A percentile compares a stretch with the other conserved stretches of the same genome.
These are phyloP conservation scores for Perccottus glenii DNA, from an alignment of 2,113 vertebrate species.

Conservation along the genomic window DNA sequence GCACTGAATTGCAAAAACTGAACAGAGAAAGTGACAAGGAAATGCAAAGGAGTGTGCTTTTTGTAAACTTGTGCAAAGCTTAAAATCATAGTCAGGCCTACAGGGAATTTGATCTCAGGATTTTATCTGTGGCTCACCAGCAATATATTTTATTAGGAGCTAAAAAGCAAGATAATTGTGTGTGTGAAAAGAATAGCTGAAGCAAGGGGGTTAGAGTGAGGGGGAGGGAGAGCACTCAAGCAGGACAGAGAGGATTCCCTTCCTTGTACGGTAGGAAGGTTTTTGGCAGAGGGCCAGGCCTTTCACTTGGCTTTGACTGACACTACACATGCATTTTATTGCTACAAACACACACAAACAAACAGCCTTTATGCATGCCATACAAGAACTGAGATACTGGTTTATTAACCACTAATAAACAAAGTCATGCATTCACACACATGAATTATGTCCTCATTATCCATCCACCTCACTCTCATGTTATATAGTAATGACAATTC, in stretches of 20 bases:
- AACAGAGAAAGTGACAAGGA: background rate
- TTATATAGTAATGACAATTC: too few relatives aligned
- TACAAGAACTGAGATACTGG: background rate
- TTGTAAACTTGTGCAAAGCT: background rate
- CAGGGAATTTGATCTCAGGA: background rate
- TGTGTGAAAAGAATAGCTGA: slow-evolving; percentile 1
- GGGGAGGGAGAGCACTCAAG: slow-evolving; percentile 24
- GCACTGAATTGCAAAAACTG: slow-evolving; percentile 3
- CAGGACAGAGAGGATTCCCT: slow-evolving; percentile 52
- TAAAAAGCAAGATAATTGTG: background rate
- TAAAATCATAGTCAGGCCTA: background rate
- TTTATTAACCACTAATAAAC: slow-evolving; percentile 8
- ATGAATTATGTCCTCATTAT: slow-evolving; percentile 8
- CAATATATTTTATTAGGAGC: background rate
- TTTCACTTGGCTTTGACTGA: slow-evolving; percentile 49
- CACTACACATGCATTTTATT: slow-evolving; percentile 30
- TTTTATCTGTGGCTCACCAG: background rate
- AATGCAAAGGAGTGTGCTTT: background rate
- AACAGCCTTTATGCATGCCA: slow-evolving; percentile 7
- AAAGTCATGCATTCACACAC: slow-evolving; percentile 9
- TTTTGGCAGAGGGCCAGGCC: slow-evolving; percentile 40
- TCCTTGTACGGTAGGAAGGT: slow-evolving; percentile 45
- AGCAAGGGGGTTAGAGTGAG: background rate
- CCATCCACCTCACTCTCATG: background rate
- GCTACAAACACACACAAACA: slow-evolving; percentile 10